Conservation (phyloP, 2,888 invertebrate species). For the Danaus chrysippus region DNA sequence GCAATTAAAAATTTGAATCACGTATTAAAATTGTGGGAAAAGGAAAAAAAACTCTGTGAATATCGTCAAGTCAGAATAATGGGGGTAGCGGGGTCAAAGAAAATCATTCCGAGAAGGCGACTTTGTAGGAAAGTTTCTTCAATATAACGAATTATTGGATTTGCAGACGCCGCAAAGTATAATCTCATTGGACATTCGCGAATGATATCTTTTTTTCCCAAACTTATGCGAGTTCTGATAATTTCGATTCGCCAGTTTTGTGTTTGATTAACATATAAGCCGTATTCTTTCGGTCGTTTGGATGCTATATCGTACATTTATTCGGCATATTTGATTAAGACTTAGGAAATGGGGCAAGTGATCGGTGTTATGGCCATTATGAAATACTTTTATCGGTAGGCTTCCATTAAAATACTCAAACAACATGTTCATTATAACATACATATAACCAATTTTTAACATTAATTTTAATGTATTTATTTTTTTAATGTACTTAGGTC, state of each 20-base stretch:
- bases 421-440: not conserved
- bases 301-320: conserved; percentile 28
- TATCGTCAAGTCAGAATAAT: conserved; percentile 58
- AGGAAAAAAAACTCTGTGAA: conserved; percentile 30
- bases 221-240: conserved; percentile 38
- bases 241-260: conserved; percentile 36
- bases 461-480: too few relatives aligned
- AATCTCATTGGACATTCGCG: conserved; percentile 54
- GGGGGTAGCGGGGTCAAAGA: conserved; percentile 56
- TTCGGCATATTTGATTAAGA: conserved; percentile 11
- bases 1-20: conserved; percentile 5
- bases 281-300: conserved; percentile 24
- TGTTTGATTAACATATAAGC: conserved; percentile 39
- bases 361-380: conserved; percentile 4
- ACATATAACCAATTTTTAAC: too few relatives aligned
- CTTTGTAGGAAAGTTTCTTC: conserved; percentile 65
- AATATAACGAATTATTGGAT: conserved; percentile 74
- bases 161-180: conserved; percentile 54
- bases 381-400: conserved; percentile 5
- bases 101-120: conserved; percentile 61
- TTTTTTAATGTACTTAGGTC: too few relatives aligned
- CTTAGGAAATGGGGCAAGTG: not conserved
- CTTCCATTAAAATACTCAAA: conserved; percentile 1
- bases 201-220: conserved; percentile 53
- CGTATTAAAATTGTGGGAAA: conserved; percentile 12